Percentiles rank a stretch among this genome's conserved stretches.
These are phyloP conservation scores for Anoplolepis gracilipes DNA, from an alignment of 1,140 invertebrate genomes.

Conservation along the genomic window DNA sequence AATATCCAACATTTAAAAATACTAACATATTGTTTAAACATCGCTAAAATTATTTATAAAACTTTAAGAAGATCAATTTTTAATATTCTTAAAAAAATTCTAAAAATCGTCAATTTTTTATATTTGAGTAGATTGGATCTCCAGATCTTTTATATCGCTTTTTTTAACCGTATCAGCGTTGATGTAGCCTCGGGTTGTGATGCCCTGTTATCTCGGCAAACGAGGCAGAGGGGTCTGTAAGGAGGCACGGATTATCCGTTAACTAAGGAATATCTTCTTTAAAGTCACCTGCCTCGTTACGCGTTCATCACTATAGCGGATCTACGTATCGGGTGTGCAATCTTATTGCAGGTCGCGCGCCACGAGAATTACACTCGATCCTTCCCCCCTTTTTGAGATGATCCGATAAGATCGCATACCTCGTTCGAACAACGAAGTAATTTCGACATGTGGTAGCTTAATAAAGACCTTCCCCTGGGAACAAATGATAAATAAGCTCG, in stretches of 20 bases:
- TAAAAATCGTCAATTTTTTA: too few species aligned
- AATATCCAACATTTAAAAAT: too few species aligned
- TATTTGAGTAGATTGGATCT: too few species aligned
- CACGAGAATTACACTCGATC: background rate
- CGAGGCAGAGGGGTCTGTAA: background rate
- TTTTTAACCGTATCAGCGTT: slow-evolving; percentile 43
- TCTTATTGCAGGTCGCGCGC: slow-evolving; percentile 6
- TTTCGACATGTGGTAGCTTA: slow-evolving; percentile 27
- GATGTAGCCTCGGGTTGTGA: background rate
- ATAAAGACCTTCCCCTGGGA: background rate
- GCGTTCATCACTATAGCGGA: background rate
- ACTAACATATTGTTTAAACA: too few species aligned
- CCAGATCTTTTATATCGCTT: background rate
- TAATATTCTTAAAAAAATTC: too few species aligned
- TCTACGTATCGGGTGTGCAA: background rate
- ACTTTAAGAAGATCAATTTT: too few species aligned
- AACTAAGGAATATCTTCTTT: slow-evolving; percentile 35
- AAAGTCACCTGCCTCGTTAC: slow-evolving; percentile 12
- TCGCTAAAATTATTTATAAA: too few species aligned
- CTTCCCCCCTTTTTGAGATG: background rate
- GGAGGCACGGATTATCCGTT: slow-evolving; percentile 13
- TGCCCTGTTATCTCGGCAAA: background rate
- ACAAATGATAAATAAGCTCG: slow-evolving; percentile 24
- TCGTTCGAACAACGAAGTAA: slow-evolving; percentile 3
- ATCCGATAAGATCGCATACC: slow-evolving; percentile 15